These are phyloP conservation scores for Cossypha niveicapilla DNA, from an alignment of 2,797 vertebrate genomes.

Conservation along the genomic window DNA sequence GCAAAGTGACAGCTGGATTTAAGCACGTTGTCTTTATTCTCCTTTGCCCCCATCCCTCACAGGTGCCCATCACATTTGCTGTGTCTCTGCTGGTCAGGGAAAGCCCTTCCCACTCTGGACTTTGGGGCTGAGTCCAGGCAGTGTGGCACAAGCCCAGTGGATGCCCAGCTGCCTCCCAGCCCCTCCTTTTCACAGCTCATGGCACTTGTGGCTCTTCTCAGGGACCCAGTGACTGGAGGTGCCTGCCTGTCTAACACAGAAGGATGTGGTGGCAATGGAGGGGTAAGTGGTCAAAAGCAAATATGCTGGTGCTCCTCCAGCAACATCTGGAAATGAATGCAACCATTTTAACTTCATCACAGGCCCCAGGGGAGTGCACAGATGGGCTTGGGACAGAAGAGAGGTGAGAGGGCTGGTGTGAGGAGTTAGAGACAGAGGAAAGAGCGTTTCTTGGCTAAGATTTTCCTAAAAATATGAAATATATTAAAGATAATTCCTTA, in stretches of 20 bases:
- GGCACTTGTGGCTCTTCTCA: background rate
- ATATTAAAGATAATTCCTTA: background rate
- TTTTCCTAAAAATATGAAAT: background rate
- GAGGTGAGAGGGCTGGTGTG: background rate
- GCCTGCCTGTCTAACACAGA: background rate
- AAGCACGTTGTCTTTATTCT: background rate
- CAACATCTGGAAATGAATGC: background rate
- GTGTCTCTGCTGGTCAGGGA: background rate
- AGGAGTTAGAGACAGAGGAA: background rate
- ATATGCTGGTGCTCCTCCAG: background rate
- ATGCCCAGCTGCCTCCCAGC: background rate
- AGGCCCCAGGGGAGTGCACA: background rate
- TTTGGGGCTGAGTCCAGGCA: background rate
- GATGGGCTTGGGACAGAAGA: background rate
- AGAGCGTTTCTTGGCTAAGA: background rate
- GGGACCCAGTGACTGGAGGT: rapidly evolving
- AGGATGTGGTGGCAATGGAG: background rate
- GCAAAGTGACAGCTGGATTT: background rate
- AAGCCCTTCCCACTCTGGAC: background rate
- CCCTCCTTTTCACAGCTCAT: background rate
- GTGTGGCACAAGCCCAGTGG: rapidly evolving
- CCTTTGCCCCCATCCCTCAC: background rate
- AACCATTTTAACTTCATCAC: background rate
- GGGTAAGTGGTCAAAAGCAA: background rate
- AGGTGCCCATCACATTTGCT: background rate